Conservation (phyloP, 1,140 invertebrate genomes). For the Varroa destructor region DNA sequence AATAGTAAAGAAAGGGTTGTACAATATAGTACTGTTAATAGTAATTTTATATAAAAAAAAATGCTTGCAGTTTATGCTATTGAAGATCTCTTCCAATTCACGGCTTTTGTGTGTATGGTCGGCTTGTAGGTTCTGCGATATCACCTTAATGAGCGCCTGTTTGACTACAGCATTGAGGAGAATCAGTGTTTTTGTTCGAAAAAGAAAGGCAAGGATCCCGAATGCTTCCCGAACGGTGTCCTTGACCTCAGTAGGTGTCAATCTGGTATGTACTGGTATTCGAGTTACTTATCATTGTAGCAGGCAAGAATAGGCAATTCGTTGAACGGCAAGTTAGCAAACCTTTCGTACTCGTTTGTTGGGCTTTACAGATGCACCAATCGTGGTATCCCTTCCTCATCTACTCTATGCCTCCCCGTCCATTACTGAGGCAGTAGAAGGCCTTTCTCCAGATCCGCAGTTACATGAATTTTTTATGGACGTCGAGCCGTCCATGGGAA, state of each 20-base stretch:
- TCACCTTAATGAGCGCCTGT: neutral
- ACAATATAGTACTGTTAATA: too few relatives aligned
- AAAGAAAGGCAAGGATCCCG: neutral
- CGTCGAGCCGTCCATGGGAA: slow-evolving; percentile 60
- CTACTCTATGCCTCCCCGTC: slow-evolving; percentile 70
- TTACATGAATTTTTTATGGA: slow-evolving; percentile 68
- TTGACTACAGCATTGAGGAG: neutral
- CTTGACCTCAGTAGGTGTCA: slow-evolving; percentile 32
- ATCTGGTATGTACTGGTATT: slow-evolving; percentile 47
- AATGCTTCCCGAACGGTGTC: slow-evolving; percentile 29
- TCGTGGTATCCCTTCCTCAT: slow-evolving; percentile 75
- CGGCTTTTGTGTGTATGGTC: too few relatives aligned
- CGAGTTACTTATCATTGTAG: too few relatives aligned
- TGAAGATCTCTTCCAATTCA: too few relatives aligned
- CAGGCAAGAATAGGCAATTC: too few relatives aligned
- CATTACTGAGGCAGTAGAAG: slow-evolving; percentile 58
- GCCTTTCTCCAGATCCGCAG: slow-evolving; percentile 56
- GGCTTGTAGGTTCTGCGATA: slow-evolving; percentile 8
- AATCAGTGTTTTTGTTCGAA: slow-evolving; percentile 7
- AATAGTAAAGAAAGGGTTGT: too few relatives aligned
- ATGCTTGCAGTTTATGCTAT: too few relatives aligned
- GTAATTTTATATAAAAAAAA: too few relatives aligned
- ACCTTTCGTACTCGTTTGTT: too few relatives aligned
- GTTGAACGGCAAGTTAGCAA: too few relatives aligned
- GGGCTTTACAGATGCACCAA: slow-evolving; percentile 52